phyloP scores from a whole-genome alignment of 1,140 invertebrate species.

The Hormaphis cornu region DNA sequence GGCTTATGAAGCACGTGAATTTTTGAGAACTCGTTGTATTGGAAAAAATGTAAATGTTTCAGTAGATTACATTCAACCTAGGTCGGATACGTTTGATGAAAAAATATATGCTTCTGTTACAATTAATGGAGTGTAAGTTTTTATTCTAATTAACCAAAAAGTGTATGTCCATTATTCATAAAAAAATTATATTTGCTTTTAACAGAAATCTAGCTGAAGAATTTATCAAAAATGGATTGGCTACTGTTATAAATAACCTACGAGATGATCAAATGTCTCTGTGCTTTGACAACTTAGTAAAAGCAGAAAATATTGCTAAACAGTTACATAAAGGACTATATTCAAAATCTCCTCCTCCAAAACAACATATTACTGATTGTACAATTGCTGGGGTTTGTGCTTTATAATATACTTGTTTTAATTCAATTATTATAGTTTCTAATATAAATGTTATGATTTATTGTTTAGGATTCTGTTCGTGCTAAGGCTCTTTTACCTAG shows the following conservation, averaged over 20 bases:
- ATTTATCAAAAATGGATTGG: slow-evolving; percentile 82
- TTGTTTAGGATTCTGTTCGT: slow-evolving; percentile 27
- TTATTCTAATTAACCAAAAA: background rate
- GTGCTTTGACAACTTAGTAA: slow-evolving; percentile 84
- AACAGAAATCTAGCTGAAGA: slow-evolving; percentile 87
- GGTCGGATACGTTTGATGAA: slow-evolving; percentile 84
- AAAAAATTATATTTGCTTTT: slow-evolving; percentile 35
- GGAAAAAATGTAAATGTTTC: slow-evolving; percentile 89
- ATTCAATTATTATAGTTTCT: background rate
- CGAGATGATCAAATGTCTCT: slow-evolving; percentile 92
- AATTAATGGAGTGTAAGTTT: slow-evolving; percentile 65
- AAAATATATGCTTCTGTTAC: slow-evolving; percentile 90
- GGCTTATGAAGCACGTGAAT: slow-evolving; percentile 97
- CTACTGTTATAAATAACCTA: slow-evolving; percentile 82
- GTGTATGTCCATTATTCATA: background rate
- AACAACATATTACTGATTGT: slow-evolving; percentile 31
- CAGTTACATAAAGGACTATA: slow-evolving; percentile 50
- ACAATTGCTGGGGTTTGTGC: slow-evolving; percentile 21
- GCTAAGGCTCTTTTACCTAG: slow-evolving; percentile 33
- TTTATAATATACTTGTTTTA: background rate
- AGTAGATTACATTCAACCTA: slow-evolving; percentile 93
- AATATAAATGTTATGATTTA: background rate
- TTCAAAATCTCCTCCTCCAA: slow-evolving; percentile 23
- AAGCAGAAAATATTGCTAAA: slow-evolving; percentile 84
- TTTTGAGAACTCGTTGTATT: slow-evolving; percentile 88